Evolutionary conservation across 2,797 vertebrate species (phyloP), one percentile per base, ranked within the genome.

Genomic region (Tenualosa ilisha): DNA sequence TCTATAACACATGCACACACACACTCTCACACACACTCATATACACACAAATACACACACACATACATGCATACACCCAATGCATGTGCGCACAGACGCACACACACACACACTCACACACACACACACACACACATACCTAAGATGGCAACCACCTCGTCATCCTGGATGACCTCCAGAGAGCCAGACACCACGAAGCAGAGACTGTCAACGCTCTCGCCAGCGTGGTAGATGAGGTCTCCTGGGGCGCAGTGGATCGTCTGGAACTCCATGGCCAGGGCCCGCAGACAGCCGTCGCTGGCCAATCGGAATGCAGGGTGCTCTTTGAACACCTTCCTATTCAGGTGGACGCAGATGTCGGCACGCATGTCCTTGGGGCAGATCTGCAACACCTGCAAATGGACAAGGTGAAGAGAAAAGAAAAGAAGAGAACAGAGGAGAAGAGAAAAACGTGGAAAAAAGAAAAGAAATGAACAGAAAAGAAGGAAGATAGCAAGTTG

Each of bases 301-400:
- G 98, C 98, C 91, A 99, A 90, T 24, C 98, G 94, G 92, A 99
- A 99, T 3, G 98, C 98, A 0, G 98, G 98, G 87, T 99, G 98
- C 90, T 99, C 98, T 92, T 99, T 99, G 89, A 99, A 99, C 81
- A 99, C 98, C 89, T 99, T 99, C 24, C 98, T 96, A 93, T 99
- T 99, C 85, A 99, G 96, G 83, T 99, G 98, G 84, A 99, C 98
- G 0, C 98, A 99, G 85, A 99, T 99, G 83, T 99, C 98, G 0
- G 98, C 98, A 89, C 98, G 94, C 98, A 99, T 99, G 93, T 99
- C 98, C 94, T 99, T 99, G 0, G 98, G 98, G 88, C 98, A 99
- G 90, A 99, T 99, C 95, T 99, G 98, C 85, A 99, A 91, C 88
- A 99, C 98, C 98, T 99, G 91, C 46, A 24, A 20, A 79, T 11